phyloP scores from a whole-genome alignment of 1,140 invertebrate genomes.

The Aphaenogaster rudis region DNA sequence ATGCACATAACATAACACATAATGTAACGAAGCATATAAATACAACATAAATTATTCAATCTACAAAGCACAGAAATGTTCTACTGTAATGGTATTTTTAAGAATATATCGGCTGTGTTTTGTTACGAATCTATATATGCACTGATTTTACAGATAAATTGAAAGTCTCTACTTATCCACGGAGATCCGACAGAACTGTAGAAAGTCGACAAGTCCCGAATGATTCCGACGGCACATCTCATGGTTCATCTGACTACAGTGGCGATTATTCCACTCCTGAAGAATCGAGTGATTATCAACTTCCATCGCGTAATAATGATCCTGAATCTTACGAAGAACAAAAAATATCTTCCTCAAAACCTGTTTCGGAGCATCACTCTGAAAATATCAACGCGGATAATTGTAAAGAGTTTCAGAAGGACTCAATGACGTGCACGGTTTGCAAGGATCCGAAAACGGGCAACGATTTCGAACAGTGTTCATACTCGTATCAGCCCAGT shows the following conservation, averaged over 20 bases:
- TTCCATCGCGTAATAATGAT: neutral
- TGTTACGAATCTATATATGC: neutral
- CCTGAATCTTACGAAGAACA: neutral
- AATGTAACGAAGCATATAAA: too few species aligned
- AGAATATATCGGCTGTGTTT: neutral
- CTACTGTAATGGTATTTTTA: neutral
- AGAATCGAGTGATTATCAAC: slow-evolving; percentile 8
- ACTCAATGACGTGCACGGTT: slow-evolving; percentile 90
- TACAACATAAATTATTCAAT: neutral
- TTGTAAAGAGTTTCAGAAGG: slow-evolving; percentile 89
- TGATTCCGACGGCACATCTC: slow-evolving; percentile 1
- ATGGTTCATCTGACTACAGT: slow-evolving; percentile 17
- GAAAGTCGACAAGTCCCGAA: neutral
- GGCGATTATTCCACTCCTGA: slow-evolving; percentile 51
- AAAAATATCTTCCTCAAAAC: slow-evolving; percentile 1
- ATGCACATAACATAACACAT: too few species aligned
- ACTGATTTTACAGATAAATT: neutral
- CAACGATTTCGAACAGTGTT: slow-evolving; percentile 91
- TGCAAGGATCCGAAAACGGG: slow-evolving; percentile 91
- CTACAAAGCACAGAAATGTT: neutral
- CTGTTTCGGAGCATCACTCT: slow-evolving; percentile 78
- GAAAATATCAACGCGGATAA: slow-evolving; percentile 74
- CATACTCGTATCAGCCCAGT: slow-evolving; percentile 90
- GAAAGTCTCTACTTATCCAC: slow-evolving; percentile 9
- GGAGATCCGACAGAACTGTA: neutral